Percentiles rank a stretch among this genome's conserved stretches.
These are phyloP conservation scores for Mesorhabditis spiculigera DNA, from an alignment of 2,888 invertebrate species.

Conservation along the genomic window DNA sequence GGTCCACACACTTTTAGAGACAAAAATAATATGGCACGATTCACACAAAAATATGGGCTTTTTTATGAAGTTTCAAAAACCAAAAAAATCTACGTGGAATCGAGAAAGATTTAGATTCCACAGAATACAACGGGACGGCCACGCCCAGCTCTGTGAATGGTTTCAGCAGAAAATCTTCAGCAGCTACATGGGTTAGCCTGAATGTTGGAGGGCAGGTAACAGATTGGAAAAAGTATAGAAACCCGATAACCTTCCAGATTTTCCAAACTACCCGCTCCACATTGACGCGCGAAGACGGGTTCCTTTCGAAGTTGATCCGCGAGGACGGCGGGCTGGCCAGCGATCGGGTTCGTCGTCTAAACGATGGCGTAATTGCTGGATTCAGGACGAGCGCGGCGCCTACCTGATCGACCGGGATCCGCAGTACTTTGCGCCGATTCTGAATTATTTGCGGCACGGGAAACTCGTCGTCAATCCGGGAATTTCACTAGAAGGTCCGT, in stretches of 20 bases:
- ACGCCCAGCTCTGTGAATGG: not conserved
- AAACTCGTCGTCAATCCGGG: constrained; percentile 72
- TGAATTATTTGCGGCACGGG: constrained; percentile 91
- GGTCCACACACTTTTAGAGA: no score
- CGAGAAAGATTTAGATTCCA: not conserved
- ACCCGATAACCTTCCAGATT: no score
- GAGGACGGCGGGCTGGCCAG: constrained; percentile 94
- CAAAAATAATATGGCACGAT: no score
- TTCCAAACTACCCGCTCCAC: constrained; percentile 97
- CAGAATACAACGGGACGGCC: not conserved
- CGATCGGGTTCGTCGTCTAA: constrained; percentile 95
- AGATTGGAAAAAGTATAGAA: no score
- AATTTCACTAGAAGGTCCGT: constrained; percentile 82
- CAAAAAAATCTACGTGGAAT: no score
- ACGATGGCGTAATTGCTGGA: no score
- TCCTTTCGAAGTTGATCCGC: constrained; percentile 83
- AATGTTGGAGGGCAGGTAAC: constrained; percentile 80
- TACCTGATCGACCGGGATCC: constrained; percentile 92
- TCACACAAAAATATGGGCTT: no score
- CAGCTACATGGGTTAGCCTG: constrained; percentile 77
- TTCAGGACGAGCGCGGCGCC: constrained; percentile 92
- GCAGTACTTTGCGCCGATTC: constrained; percentile 86
- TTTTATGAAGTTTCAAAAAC: no score
- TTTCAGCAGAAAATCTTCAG: not conserved
- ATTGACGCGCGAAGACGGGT: constrained; percentile 88